Evolutionary conservation across 2,888 invertebrate species (phyloP), one percentile per base, ranked within the genome.

Genomic region (Leucoptera coffeella): DNA sequence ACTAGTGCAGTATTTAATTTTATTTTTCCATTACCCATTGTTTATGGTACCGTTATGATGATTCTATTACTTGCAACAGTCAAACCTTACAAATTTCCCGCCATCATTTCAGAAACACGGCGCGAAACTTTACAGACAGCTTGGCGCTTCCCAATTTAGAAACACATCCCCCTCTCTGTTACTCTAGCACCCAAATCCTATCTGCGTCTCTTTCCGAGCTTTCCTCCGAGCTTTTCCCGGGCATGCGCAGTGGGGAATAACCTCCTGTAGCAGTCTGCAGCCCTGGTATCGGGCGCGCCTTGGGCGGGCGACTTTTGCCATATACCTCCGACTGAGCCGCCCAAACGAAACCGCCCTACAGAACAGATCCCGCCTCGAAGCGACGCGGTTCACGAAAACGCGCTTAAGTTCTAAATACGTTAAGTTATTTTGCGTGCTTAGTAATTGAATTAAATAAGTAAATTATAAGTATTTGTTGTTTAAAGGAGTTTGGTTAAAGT

Each of bases 281-380:
- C 31, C 74, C 52, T 72, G 67, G 51, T 69, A 67, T 38, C 57
- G 67, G 50, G 74, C 73, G 50, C 74, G 75, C 47, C 61, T 61
- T 47, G 72, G 73, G 50, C 73, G 67, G 57, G 58, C 47, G 50
- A 49, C 51, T 44, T 53, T 73, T 49, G 61, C 59, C 42, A 60
- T 50, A 40, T 71, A 64, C 31, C 52, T 47, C 35, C 45, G 37
- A 42, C 26, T 17, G n/a, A 30, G 39, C 51, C 47, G 51, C 53
- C 53, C 48, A 27, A 23, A 15, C n/a, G n/a, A n/a, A n/a, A n/a
- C n/a, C n/a, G n/a, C n/a, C n/a, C n/a, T n/a, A n/a, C n/a, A n/a
- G 12, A 7, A 6, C 14, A 24, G 20, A 11, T 9, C 30, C 28
- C 14, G 10, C 26, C 29, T 25, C 28, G 19, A 27, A 23, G 22